Evolutionary conservation across 2,113 vertebrate species (phyloP).

Genomic region (Nicator chloris): DNA sequence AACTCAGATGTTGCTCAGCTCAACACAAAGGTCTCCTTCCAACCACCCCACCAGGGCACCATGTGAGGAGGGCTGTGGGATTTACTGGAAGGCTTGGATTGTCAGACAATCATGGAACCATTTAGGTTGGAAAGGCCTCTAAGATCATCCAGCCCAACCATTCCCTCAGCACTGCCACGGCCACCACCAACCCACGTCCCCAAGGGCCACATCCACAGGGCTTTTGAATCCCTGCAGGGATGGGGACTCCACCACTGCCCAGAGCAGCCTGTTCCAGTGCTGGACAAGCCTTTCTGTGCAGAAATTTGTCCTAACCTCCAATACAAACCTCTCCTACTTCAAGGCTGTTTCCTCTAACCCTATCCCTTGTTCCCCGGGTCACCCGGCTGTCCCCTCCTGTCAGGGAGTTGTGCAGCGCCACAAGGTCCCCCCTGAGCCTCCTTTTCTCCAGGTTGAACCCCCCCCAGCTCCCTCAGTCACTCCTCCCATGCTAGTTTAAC

Average conservation of each 20-base stretch:
- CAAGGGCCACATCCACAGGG: neutral
- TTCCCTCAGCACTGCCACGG: neutral
- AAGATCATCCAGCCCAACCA: neutral
- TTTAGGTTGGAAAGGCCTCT: neutral
- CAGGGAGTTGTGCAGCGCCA: neutral
- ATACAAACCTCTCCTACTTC: neutral
- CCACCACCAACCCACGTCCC: neutral
- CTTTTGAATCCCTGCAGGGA: neutral
- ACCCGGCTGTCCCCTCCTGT: neutral
- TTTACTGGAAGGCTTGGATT: neutral
- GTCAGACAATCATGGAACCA: neutral
- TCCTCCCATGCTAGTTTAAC: neutral
- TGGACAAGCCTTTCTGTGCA: neutral
- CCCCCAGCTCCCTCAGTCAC: neutral
- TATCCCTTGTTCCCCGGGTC: neutral
- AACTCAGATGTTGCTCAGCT: neutral
- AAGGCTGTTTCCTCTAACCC: neutral
- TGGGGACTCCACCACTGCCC: neutral
- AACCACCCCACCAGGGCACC: rapidly evolving
- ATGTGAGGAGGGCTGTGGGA: neutral
- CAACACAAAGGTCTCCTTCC: neutral
- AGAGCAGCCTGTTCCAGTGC: too few relatives aligned
- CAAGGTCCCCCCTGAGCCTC: neutral
- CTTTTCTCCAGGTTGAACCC: neutral
- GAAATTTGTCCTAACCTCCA: neutral